Conservation (phyloP, 2,888 invertebrate genomes). For the Blera fallax region DNA sequence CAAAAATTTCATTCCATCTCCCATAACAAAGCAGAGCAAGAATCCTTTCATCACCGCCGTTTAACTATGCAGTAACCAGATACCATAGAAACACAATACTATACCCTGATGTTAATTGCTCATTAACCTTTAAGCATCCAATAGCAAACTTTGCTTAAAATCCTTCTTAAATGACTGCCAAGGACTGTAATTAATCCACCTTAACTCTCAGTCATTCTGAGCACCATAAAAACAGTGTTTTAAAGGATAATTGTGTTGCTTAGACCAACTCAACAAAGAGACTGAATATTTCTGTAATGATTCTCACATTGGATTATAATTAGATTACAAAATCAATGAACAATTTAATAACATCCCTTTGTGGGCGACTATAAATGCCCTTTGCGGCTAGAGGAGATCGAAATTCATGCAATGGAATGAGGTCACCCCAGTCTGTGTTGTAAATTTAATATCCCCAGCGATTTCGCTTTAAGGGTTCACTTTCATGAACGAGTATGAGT, state of each 20-base stretch:
- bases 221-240: background rate
- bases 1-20: background rate
- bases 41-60: background rate
- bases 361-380: background rate
- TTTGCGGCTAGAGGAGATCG: background rate
- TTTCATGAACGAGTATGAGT: background rate
- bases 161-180: background rate
- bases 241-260: background rate
- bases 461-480: background rate
- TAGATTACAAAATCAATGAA: constrained; percentile 31
- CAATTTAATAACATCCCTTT: constrained; percentile 8
- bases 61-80: background rate
- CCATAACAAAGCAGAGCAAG: background rate
- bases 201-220: background rate
- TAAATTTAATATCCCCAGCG: background rate
- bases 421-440: background rate
- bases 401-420: background rate
- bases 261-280: background rate
- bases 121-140: constrained; percentile 14
- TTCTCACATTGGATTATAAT: background rate
- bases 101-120: background rate
- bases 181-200: constrained; percentile 26
- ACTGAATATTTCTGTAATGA: constrained; percentile 7
- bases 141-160: background rate
- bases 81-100: background rate